Evolutionary conservation across 2,888 invertebrate genomes (phyloP).

Genomic region (Emesis furor): DNA sequence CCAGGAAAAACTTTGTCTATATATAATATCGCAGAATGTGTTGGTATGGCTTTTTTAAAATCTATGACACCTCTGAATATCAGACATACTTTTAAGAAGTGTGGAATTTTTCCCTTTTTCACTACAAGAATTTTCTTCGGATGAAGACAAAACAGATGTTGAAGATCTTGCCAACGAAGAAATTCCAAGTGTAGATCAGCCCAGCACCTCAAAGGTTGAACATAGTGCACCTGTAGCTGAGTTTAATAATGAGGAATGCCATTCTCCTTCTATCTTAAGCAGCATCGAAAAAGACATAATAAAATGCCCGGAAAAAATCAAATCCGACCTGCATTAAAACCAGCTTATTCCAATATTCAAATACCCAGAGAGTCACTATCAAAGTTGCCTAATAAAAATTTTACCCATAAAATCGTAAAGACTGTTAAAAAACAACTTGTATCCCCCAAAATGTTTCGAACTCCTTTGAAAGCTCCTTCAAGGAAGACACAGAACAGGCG

Average conservation of each 20-base stretch:
- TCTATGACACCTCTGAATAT: neutral
- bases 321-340: neutral
- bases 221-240: conserved; percentile 2
- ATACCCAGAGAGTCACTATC: neutral
- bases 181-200: neutral
- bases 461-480: conserved; percentile 6
- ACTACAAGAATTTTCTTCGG: neutral
- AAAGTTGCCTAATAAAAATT: neutral
- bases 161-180: neutral
- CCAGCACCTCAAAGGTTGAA: neutral
- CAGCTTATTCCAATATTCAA: neutral
- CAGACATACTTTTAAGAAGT: neutral
- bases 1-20: conserved; percentile 9
- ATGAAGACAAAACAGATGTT: conserved; percentile 9
- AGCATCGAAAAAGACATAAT: neutral
- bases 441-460: neutral
- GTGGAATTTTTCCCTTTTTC: too few relatives aligned
- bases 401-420: neutral
- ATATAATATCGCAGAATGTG: conserved; percentile 9
- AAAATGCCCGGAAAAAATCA: too few relatives aligned
- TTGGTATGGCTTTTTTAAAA: neutral
- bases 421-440: neutral
- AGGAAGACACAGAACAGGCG: neutral
- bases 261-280: neutral
- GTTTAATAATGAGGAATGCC: neutral